Evolutionary conservation across 2,113 vertebrate species (phyloP).

Genomic region (Myotis lucifugus): DNA sequence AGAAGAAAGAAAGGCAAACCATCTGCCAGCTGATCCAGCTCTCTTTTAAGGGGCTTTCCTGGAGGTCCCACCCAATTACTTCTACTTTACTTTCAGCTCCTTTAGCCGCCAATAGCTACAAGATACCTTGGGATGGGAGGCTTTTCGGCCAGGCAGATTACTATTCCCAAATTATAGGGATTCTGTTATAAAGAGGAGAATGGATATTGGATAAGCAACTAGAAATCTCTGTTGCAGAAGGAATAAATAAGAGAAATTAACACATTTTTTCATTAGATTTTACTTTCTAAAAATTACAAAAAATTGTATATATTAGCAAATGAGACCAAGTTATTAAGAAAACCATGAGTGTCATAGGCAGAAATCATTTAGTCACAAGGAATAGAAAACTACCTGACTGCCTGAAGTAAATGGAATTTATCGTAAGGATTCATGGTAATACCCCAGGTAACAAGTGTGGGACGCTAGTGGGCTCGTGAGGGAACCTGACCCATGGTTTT

Average conservation of each 20-base stretch:
- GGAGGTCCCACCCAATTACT: neutral
- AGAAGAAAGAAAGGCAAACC: neutral
- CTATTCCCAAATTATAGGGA: neutral
- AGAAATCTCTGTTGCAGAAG: neutral
- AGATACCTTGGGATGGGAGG: neutral
- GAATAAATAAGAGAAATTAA: constrained; percentile 31
- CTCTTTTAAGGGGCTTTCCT: neutral
- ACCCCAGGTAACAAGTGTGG: neutral
- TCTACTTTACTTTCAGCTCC: neutral
- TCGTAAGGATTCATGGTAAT: neutral
- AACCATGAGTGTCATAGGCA: neutral
- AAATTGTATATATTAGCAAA: constrained; percentile 53
- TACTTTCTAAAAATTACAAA: neutral
- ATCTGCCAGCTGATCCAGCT: neutral
- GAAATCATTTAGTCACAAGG: constrained; percentile 4
- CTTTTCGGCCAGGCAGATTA: neutral
- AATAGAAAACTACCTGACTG: constrained; percentile 24
- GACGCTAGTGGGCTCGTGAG: accelerated
- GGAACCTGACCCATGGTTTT: neutral
- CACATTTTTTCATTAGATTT: constrained; percentile 49
- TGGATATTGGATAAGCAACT: neutral
- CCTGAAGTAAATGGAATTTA: neutral
- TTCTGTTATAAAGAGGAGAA: neutral
- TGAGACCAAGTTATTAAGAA: constrained; percentile 60
- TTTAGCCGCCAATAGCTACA: neutral